Conservation (phyloP, 2,113 vertebrate genomes). For the Sminthopsis crassicaudata region DNA sequence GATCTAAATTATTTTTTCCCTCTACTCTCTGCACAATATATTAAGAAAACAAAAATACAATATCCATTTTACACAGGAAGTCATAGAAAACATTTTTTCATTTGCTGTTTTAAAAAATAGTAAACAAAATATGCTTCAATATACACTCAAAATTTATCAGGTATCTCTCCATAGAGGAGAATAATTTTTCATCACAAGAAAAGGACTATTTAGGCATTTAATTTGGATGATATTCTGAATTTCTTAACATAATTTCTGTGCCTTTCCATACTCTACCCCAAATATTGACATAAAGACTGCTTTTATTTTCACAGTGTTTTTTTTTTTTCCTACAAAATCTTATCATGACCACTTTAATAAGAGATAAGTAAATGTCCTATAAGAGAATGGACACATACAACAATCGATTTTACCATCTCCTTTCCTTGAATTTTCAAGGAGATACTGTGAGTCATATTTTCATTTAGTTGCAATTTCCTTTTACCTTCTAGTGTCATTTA, state of each 20-base stretch:
- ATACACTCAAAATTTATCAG: background rate
- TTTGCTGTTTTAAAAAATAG: background rate
- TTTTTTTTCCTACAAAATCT: background rate
- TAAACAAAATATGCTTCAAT: background rate
- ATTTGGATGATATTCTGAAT: background rate
- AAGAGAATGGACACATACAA: background rate
- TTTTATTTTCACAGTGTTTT: background rate
- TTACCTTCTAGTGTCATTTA: background rate
- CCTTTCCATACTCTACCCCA: background rate
- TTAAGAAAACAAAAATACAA: background rate
- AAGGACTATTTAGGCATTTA: background rate
- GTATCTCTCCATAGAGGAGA: background rate
- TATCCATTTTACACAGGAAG: background rate
- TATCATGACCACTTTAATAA: background rate
- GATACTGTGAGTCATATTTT: background rate
- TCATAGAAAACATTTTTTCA: background rate
- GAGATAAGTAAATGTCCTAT: background rate
- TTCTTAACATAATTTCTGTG: background rate
- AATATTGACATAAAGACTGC: background rate
- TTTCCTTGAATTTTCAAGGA: background rate
- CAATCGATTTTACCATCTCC: background rate
- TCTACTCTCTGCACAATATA: background rate
- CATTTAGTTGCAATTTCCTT: background rate
- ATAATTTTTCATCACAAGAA: background rate
- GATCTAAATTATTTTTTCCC: background rate